Base-by-base conservation (phyloP, 2,888 invertebrate genomes). In the Teleiodes luculella region DNA sequence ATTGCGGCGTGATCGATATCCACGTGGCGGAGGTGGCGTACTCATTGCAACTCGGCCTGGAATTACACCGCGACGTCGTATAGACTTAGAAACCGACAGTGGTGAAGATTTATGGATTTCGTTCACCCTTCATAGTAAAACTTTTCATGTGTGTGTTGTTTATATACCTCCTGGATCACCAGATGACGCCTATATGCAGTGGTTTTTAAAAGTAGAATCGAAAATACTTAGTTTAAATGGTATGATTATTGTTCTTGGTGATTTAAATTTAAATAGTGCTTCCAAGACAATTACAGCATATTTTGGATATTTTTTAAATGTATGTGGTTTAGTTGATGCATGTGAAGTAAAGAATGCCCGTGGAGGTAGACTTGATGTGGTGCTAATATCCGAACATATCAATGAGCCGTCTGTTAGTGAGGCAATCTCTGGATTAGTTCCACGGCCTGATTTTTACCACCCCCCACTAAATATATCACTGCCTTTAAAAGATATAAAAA, bases 401-500 rank as follows among this genome's bases (percentile, higher is more conserved):
- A n/a, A n/a, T n/a, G 36, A 36, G 11, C 13, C 14, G 11, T 13
- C 13, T 13, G 36, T 36, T 5, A 36, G 36, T n/a, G 13, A 36
- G 13, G 6, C 36, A 4, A 36, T 36, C 1, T 13, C n/a, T 13
- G 36, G 36, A 36, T 13, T 36, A n/a, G 36, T 36, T n/a, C 36
- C n/a, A 13, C 6, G 2, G 3, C 13, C 36, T 10, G 36, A 36
- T 6, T 5, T 13, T 10, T 36, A 36, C 36, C 36, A 36, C 14
- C 36, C 36, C 4, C 36, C 11, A 11, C 36, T 36, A 3, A 13
- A 36, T 36, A n/a, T 36, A 11, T 36, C 36, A 13, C 13, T 36
- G 6, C 36, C 36, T n/a, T 13, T 36, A 36, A 36, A n/a, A 57
- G 60, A 36, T 5, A 1, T 4, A 11, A 36, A 36, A 36, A n/a